Conservation (phyloP, 2,888 invertebrate genomes). For the Chromoteleia sp. region DNA sequence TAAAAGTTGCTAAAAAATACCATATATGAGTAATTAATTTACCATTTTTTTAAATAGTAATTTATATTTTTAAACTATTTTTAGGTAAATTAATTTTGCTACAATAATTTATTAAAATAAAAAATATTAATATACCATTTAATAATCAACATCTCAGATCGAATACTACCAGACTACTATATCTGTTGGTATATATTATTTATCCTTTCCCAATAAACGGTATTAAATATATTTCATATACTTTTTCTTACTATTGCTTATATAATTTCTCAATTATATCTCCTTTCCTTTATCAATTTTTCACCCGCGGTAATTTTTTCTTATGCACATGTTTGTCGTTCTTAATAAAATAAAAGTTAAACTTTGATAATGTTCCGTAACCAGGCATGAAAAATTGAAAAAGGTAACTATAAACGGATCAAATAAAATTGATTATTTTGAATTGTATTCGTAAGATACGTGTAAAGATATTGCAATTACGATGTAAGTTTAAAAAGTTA, state of each 20-base stretch:
- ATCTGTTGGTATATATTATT: conserved; percentile 6
- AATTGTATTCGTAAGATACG: background rate
- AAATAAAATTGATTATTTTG: background rate
- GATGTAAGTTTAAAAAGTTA: conserved; percentile 35
- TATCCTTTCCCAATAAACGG: conserved; percentile 4
- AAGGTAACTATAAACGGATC: background rate
- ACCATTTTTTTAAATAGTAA: too few species aligned
- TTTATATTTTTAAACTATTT: too few species aligned
- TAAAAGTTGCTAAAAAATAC: too few species aligned
- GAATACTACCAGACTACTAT: background rate
- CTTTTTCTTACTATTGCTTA: conserved; percentile 27
- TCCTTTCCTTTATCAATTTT: conserved; percentile 5
- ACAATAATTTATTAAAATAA: too few species aligned
- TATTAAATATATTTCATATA: conserved; percentile 25
- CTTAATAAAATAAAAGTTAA: conserved; percentile 11
- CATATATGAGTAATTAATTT: too few species aligned
- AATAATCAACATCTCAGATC: too few species aligned
- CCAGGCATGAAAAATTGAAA: conserved; percentile 13
- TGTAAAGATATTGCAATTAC: conserved; percentile 28
- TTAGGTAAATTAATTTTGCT: too few species aligned
- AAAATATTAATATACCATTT: background rate
- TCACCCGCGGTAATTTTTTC: conserved; percentile 4
- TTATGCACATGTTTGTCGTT: background rate
- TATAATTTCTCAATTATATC: conserved; percentile 10
- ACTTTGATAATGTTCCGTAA: background rate